A percentile compares a stretch with the other conserved stretches of the same genome.
phyloP scores from a whole-genome alignment of 2,888 invertebrate genomes.

The Chydorus sphaericus region DNA sequence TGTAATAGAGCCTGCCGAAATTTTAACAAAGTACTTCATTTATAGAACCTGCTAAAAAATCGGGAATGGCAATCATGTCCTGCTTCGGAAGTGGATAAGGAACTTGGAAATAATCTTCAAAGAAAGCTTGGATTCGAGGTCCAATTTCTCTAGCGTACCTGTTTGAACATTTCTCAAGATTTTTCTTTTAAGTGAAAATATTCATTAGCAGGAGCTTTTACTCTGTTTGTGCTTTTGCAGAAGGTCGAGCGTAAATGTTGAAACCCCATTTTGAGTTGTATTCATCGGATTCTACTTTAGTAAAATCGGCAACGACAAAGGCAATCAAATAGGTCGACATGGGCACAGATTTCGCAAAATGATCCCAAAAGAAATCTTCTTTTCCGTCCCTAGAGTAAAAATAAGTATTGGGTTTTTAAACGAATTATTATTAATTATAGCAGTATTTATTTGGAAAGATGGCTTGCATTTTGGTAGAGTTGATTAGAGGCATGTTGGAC shows the following conservation, averaged over 20 bases:
- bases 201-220: neutral
- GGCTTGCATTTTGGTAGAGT: constrained; percentile 38
- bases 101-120: constrained; percentile 44
- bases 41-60: constrained; percentile 31
- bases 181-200: neutral
- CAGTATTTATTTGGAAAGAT: no score
- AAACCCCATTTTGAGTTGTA: constrained; percentile 36
- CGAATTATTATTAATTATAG: no score
- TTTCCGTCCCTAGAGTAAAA: neutral
- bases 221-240: constrained; percentile 62
- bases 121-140: constrained; percentile 39
- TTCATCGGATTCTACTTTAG: constrained; percentile 34
- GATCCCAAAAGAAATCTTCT: constrained; percentile 8
- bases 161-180: no score
- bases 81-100: constrained; percentile 43
- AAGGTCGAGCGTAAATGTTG: constrained; percentile 56
- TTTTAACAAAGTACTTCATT: no score
- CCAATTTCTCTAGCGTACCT: constrained; percentile 37
- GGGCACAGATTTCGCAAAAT: constrained; percentile 10
- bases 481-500: constrained; percentile 57
- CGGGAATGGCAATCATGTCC: constrained; percentile 46
- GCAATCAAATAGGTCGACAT: constrained; percentile 14
- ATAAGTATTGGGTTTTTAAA: neutral
- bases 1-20: neutral
- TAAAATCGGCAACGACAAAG: constrained; percentile 51